Conservation (phyloP, 2,113 vertebrate species). For the Entelurus aequoreus region DNA sequence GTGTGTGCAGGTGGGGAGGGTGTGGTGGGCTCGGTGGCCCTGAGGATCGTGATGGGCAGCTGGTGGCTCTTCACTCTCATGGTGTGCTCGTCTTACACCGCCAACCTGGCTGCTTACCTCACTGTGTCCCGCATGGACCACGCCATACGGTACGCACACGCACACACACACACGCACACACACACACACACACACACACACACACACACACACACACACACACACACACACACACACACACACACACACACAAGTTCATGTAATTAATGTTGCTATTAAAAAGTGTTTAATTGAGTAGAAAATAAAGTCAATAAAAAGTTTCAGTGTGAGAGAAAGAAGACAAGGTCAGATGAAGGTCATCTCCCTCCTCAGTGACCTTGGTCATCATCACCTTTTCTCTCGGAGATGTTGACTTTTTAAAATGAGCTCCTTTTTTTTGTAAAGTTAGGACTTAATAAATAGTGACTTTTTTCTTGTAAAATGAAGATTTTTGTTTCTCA, state of each 20-base stretch:
- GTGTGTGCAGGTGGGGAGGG: conserved; percentile 79
- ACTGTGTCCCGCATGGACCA: conserved; percentile 78
- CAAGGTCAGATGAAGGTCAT: too few species aligned
- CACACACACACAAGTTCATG: background rate
- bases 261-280: too few species aligned
- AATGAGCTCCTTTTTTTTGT: too few species aligned
- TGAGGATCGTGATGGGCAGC: conserved; percentile 97
- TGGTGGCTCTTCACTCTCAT: conserved; percentile 99
- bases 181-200: background rate
- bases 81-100: conserved; percentile 96
- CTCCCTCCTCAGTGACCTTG: background rate
- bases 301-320: too few species aligned
- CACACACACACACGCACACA: background rate
- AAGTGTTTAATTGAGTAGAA: too few species aligned
- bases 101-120: conserved; percentile 93
- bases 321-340: too few species aligned
- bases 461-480: too few species aligned
- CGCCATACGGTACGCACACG: conserved; percentile 48
- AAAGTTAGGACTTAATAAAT: too few species aligned
- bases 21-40: conserved; percentile 81
- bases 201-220: background rate
- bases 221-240: background rate
- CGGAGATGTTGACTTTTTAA: too few species aligned
- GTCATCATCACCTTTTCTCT: background rate
- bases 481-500: too few species aligned